Evolutionary conservation across 2,113 vertebrate species (phyloP), one percentile per base, ranked within the genome.

Genomic region (Deroptyus accipitrinus): DNA sequence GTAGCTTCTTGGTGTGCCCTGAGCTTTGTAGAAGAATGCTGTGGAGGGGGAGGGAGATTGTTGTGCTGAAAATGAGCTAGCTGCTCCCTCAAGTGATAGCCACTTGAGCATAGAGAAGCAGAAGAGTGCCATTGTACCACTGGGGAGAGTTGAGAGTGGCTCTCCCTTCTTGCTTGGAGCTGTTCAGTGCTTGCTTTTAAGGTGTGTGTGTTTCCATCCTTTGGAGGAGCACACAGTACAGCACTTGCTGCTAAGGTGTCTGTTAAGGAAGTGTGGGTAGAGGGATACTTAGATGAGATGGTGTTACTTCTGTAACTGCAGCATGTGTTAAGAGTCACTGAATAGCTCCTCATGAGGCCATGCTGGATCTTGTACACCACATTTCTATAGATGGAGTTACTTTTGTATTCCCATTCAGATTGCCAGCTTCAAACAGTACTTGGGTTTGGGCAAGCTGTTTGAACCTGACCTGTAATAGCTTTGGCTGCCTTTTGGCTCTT

Each of bases 51-150:
- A 51, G 37, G 33, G 48, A 41, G 39, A 4, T 2, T 3, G n/a
- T 13, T 73, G 35, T 55, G 52, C 24, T 79, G 46, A 25, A 35
- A 48, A 18, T 4, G 14, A 57, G 33, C 15, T 52, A 5, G 11
- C 10, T 44, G 13, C 63, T 69, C 28, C 30, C 42, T 37, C 16
- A 8, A 6, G 39, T 13, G 25, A 13, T 41, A 30, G 24, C 7
- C 5, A 1, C 7, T 12, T 33, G 33, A 33, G 7, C 11, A 6
- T 0, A n/a, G 35, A 51, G 39, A 44, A 49, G 46, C 33, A 49
- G 44, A 13, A 17, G 24, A 52, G 17, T 59, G 24, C 10, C 22
- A 10, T 33, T 31, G 49, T 41, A 8, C 16, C 10, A 2, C 4
- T 9, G 20, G 35, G 25, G 18, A 35, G 22, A 37, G 27, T 2